Evolutionary conservation across 2,888 invertebrate species (phyloP).

Genomic region (Volucella inanis): DNA sequence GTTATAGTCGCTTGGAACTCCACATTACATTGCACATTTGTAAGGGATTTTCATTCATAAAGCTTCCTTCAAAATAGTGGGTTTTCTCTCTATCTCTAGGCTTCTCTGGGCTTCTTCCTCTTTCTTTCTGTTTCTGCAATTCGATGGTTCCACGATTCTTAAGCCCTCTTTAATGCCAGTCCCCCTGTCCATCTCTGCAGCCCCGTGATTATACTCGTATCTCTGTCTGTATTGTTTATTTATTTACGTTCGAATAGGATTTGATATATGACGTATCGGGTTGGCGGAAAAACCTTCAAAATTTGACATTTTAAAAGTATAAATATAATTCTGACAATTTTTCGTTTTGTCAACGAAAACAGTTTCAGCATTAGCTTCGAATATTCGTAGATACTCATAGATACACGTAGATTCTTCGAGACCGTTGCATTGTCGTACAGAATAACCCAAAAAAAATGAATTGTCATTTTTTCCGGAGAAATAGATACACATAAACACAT

Average conservation of each 20-base stretch:
- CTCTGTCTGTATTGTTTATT: conserved; percentile 57
- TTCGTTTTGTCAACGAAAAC: conserved; percentile 27
- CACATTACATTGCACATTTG: conserved; percentile 42
- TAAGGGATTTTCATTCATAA: conserved; percentile 74
- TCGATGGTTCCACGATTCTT: no score
- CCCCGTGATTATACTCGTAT: background rate
- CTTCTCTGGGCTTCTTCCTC: no score
- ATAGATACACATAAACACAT: background rate
- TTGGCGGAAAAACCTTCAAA: conserved; percentile 62
- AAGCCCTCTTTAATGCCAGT: no score
- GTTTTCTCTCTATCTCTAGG: no score
- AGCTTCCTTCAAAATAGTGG: conserved; percentile 56
- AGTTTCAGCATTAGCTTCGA: conserved; percentile 2
- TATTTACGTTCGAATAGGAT: conserved; percentile 70
- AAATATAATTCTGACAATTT: background rate
- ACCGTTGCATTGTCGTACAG: background rate
- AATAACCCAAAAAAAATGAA: conserved; percentile 21
- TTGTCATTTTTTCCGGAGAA: conserved; percentile 1
- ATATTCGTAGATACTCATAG: background rate
- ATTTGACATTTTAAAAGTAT: conserved; percentile 47
- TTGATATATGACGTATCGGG: conserved; percentile 56
- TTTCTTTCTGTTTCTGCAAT: no score
- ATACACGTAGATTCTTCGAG: no score
- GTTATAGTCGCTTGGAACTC: conserved; percentile 33
- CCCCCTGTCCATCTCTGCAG: conserved; percentile 15